These are phyloP conservation scores for Brachypodius melanocephalos DNA, from an alignment of 2,113 vertebrate species.

Conservation along the genomic window DNA sequence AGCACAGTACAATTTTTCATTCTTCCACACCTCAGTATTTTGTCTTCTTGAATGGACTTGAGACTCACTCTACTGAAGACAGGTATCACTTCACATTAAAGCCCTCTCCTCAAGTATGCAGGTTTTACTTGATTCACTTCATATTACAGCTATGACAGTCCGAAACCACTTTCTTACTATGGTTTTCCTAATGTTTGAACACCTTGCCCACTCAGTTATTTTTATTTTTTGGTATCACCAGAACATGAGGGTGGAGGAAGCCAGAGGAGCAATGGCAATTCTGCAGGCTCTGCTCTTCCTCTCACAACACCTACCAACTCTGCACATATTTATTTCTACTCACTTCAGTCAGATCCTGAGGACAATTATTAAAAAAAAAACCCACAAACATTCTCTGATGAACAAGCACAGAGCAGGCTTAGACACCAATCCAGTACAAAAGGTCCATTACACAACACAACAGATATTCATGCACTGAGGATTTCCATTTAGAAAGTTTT, in stretches of 20 bases:
- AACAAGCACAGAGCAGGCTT: neutral
- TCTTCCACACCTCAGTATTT: neutral
- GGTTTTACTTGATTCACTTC: neutral
- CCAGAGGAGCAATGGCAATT: neutral
- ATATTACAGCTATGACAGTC: neutral
- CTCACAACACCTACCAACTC: accelerated
- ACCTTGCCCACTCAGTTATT: neutral
- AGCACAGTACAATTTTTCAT: neutral
- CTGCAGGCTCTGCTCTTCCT: neutral
- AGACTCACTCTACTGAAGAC: neutral
- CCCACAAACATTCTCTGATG: neutral
- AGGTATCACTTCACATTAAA: neutral
- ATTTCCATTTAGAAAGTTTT: neutral
- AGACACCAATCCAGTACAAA: neutral
- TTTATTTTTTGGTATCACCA: neutral
- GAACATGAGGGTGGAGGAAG: neutral
- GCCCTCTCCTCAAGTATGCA: neutral
- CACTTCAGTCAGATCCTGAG: neutral
- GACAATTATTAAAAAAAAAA: neutral
- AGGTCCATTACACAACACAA: neutral
- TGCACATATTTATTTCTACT: neutral
- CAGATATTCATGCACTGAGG: neutral
- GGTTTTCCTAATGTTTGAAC: neutral
- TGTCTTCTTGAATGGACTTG: neutral
- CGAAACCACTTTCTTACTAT: neutral